Conservation (phyloP, 2,113 vertebrate genomes). For the Ciconia boyciana region DNA sequence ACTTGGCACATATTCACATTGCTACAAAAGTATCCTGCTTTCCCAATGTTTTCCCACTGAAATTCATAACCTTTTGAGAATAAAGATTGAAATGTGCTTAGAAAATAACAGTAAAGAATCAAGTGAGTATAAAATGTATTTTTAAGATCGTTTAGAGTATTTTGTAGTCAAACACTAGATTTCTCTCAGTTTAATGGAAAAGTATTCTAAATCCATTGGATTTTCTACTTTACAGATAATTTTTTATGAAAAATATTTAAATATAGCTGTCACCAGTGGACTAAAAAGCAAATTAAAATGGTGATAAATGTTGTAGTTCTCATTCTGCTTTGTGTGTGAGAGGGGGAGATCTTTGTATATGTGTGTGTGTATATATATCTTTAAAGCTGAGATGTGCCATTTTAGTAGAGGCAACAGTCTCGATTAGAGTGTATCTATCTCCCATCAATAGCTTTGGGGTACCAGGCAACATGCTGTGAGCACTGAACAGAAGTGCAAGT, state of each 20-base stretch:
- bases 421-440: neutral
- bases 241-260: neutral
- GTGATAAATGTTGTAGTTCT: neutral
- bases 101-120: neutral
- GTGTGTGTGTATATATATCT: neutral
- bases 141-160: neutral
- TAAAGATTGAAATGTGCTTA: neutral
- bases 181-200: neutral
- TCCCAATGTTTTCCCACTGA: neutral
- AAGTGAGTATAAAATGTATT: neutral
- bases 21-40: neutral
- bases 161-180: neutral
- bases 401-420: neutral
- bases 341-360: neutral
- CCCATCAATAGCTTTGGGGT: constrained; percentile 21
- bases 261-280: neutral
- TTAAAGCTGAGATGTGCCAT: neutral
- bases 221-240: neutral
- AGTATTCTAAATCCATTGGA: neutral
- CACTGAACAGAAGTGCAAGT: neutral
- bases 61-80: neutral
- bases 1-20: neutral
- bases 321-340: neutral
- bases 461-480: neutral
- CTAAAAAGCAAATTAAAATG: neutral